Evolutionary conservation across 2,888 invertebrate species (phyloP).

Genomic region (Dinocampus coccinellae): DNA sequence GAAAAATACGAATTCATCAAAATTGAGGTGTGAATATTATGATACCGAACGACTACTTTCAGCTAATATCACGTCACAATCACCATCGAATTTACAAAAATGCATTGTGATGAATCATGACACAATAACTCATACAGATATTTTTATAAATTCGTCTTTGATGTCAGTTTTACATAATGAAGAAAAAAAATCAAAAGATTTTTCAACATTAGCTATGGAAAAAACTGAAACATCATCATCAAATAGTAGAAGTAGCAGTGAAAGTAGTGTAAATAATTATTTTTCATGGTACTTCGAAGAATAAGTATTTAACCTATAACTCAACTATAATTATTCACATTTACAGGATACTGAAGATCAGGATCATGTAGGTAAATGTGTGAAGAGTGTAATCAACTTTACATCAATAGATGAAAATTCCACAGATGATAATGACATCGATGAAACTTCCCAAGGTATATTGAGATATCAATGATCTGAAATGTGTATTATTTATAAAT

Average conservation of each 20-base stretch:
- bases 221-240: background rate
- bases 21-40: too few relatives aligned
- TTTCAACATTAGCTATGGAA: background rate
- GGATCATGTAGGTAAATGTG: conserved; percentile 76
- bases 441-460: conserved; percentile 86
- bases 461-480: conserved; percentile 12
- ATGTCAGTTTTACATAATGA: background rate
- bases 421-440: conserved; percentile 88
- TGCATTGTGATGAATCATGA: background rate
- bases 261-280: conserved; percentile 59
- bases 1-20: background rate
- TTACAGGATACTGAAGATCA: conserved; percentile 75
- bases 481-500: background rate
- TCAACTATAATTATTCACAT: conserved; percentile 58
- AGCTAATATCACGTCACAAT: background rate
- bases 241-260: conserved; percentile 62
- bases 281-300: too few relatives aligned
- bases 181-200: background rate
- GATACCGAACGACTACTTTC: background rate
- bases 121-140: background rate
- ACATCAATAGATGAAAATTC: conserved; percentile 77
- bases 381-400: conserved; percentile 69
- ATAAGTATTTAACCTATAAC: conserved; percentile 21
- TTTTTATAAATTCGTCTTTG: background rate
- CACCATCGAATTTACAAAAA: background rate